Evolutionary conservation across 2,113 vertebrate species (phyloP).

Genomic region (Onychorhynchus coronatus): DNA sequence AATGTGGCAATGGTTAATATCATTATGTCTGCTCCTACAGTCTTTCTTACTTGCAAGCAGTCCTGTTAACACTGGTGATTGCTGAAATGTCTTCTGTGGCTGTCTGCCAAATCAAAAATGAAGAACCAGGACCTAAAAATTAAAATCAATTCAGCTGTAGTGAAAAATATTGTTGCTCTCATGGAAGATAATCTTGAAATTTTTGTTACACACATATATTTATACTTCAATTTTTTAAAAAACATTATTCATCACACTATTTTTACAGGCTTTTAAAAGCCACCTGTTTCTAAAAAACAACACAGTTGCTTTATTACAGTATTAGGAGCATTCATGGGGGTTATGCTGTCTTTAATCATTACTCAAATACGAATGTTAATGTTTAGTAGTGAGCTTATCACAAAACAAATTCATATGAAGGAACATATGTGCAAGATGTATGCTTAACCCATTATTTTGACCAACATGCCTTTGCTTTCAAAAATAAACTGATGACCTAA

Average conservation of each 20-base stretch:
- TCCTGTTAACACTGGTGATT: not conserved
- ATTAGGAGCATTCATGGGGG: not conserved
- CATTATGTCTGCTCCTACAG: not conserved
- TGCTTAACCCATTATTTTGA: not conserved
- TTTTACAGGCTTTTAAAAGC: not conserved
- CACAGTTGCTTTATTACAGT: not conserved
- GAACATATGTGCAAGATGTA: not conserved
- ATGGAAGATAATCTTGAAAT: not conserved
- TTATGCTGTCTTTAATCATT: not conserved
- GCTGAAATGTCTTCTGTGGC: not conserved
- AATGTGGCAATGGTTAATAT: not conserved
- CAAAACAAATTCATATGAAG: not conserved
- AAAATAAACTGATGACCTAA: not conserved
- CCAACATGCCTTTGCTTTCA: not conserved
- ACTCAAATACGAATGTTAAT: not conserved
- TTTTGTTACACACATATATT: not conserved
- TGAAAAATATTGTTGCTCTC: not conserved
- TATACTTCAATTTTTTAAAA: not conserved
- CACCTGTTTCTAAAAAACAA: not conserved
- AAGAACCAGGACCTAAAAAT: not conserved
- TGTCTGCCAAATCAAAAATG: not conserved
- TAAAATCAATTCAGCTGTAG: not conserved
- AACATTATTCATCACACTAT: not conserved
- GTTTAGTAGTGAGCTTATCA: not conserved
- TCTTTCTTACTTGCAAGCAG: not conserved